Base-by-base conservation (phyloP, 2,797 vertebrate species). In the Mallotus villosus region DNA sequence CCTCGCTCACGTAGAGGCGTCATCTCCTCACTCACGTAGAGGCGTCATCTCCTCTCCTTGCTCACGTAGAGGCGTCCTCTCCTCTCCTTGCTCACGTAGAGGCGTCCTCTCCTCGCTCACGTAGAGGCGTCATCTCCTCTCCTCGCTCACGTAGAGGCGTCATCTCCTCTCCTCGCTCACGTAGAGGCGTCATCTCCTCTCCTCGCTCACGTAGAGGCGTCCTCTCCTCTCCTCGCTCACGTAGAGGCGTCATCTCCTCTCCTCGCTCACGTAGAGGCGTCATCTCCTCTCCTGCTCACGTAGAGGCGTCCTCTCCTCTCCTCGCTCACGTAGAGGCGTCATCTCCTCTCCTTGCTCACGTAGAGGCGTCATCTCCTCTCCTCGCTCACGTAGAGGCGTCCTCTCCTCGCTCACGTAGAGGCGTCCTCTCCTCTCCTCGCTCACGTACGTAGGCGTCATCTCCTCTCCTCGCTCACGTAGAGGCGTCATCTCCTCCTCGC, bases 401-500 rank as follows among this genome's bases (percentile, higher is more conserved):
- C n/a, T n/a, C n/a, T n/a, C n/a, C n/a, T n/a, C n/a, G n/a, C n/a
- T n/a, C n/a, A n/a, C n/a, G n/a, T n/a, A n/a, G n/a, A 53, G 78
- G 81, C 81, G 16, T 34, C 32, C 32, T 34, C 32, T 34, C 32
- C 32, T 34, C 32, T 34, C 32, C 32, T 34, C 3, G 62, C 74
- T 19, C 62, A 83, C 58, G 81, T n/a, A n/a, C n/a, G n/a, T n/a
- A 53, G 78, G 81, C 81, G 16, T 34, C 32, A 6, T 34, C 32
- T 34, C 32, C 32, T 34, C 32, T 34, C 32, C 32, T 34, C 3
- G 62, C 74, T 19, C 62, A 83, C 58, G 81, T n/a, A n/a, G n/a
- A n/a, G n/a, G n/a, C n/a, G n/a, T 85, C 83, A 76, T 84, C 86
- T 81, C 75, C 71, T 84, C 84, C 77, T 66, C 25, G 67, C 81